Conservation (phyloP, 2,797 vertebrate genomes). For the Urosaurus nigricauda region DNA sequence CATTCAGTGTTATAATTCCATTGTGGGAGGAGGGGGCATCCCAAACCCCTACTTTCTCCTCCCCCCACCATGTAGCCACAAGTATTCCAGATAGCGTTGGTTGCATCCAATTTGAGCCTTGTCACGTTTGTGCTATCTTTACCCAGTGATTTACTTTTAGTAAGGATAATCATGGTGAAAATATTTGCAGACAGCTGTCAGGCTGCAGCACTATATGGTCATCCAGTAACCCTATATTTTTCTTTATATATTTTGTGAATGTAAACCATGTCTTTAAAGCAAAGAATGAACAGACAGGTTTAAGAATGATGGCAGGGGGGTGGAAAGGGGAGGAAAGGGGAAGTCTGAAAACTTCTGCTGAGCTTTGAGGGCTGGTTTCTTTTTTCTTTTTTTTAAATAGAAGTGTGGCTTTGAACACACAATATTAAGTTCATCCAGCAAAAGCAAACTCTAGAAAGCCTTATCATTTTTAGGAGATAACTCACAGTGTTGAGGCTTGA, state of each 20-base stretch:
- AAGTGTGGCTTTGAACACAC: slow-evolving; percentile 30
- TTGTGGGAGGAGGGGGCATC: slow-evolving; percentile 56
- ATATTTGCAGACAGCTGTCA: slow-evolving; percentile 97
- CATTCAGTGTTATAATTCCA: slow-evolving; percentile 54
- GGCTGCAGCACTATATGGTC: slow-evolving; percentile 89
- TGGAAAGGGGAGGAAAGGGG: slow-evolving; percentile 35
- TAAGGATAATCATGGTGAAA: slow-evolving; percentile 96
- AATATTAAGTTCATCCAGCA: slow-evolving; percentile 39
- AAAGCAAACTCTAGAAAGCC: slow-evolving; percentile 56
- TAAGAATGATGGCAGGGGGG: slow-evolving; percentile 35
- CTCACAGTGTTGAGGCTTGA: slow-evolving; percentile 12
- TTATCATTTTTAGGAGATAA: slow-evolving; percentile 45
- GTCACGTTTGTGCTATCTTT: slow-evolving; percentile 98
- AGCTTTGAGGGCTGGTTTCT: slow-evolving; percentile 37
- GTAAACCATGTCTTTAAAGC: slow-evolving; percentile 84
- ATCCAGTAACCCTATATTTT: slow-evolving; percentile 96
- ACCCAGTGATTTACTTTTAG: slow-evolving; percentile 97
- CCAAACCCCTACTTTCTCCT: slow-evolving; percentile 61
- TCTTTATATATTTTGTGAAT: slow-evolving; percentile 94
- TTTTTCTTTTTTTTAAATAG: slow-evolving; percentile 55
- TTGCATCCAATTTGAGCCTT: slow-evolving; percentile 88
- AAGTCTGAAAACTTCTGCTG: slow-evolving; percentile 52
- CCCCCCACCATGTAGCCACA: slow-evolving; percentile 81
- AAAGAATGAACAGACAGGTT: slow-evolving; percentile 74
- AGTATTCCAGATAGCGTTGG: slow-evolving; percentile 78